phyloP scores from a whole-genome alignment of 2,113 vertebrate species.

The Taurulus bubalis region DNA sequence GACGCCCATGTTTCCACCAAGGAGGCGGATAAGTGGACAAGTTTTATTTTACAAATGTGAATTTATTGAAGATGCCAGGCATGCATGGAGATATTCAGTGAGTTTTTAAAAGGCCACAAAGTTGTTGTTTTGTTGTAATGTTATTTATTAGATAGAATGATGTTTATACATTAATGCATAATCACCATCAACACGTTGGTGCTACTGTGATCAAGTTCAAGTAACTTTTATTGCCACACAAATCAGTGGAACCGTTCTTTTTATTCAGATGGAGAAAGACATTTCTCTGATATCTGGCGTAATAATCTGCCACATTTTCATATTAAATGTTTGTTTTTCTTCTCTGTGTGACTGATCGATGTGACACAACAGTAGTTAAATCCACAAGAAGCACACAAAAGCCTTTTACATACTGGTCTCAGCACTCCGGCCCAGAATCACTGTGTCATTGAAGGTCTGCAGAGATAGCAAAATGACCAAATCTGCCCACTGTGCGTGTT shows the following conservation, averaged over 20 bases:
- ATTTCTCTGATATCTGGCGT: background rate
- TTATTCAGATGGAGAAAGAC: background rate
- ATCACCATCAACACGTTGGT: background rate
- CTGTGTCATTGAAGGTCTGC: conserved; percentile 13
- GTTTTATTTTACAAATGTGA: background rate
- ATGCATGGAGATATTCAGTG: background rate
- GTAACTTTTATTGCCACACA: conserved; percentile 4
- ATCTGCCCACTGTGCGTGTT: background rate
- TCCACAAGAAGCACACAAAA: background rate
- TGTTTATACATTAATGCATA: background rate
- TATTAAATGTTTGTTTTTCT: conserved; percentile 32
- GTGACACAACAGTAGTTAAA: conserved; percentile 11
- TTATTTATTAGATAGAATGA: background rate
- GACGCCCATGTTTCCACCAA: background rate
- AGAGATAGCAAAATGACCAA: conserved; percentile 6
- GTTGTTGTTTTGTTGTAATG: background rate
- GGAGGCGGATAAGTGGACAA: background rate
- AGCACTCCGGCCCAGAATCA: background rate
- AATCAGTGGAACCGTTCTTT: background rate
- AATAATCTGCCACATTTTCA: conserved; percentile 17
- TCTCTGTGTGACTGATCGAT: background rate
- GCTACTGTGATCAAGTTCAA: background rate
- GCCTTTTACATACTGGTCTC: background rate
- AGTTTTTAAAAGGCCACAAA: background rate
- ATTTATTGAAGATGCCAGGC: background rate